Evolutionary conservation across 2,888 invertebrate species (phyloP), one percentile per base, ranked within the genome.

Genomic region (Parnassius smintheus): DNA sequence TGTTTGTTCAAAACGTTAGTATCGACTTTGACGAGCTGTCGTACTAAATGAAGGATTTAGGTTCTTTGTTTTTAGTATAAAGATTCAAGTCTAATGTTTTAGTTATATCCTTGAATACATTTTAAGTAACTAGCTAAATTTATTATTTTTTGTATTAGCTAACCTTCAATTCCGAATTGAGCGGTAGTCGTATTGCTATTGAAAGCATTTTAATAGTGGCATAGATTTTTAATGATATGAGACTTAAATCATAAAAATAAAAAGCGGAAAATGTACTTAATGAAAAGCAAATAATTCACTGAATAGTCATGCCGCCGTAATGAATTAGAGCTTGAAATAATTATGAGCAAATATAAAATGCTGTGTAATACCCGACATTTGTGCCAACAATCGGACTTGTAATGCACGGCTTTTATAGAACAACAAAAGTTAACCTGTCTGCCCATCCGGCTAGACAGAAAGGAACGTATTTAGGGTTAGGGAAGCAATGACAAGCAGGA

Each of bases 381-480:
- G 91, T 83, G 86, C 90, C 82, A 85, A 91, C 90, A 91, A 90
- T 90, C 80, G 83, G 79, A 78, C 77, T 63, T 81, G 81, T 91
- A 91, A 91, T 91, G 88, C 86, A 83, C 79, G 80, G 88, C 88
- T 85, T 87, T 90, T 88, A 81, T 87, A 76, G 77, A 84, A 83
- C 78, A 86, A 89, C 90, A 91, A 91, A 91, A 91, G 91, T 86
- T 87, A 90, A 91, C 91, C 91, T 91, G 91, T 90, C 88, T 82
- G 76, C 77, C 83, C 85, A 84, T 86, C 84, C 86, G 83, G 78
- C 76, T 78, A 68, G 79, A 77, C 77, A 82, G 85, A 90, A 91
- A 86, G 78, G 82, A 88, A 83, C 83, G 81, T 86, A 88, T 91
- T 90, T 88, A 89, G 91, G 92, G 92, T 91, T 90, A 86, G 86